A percentile compares a stretch with the other conserved stretches of the same genome.
Conservation (phyloP, 2,888 invertebrate genomes). For the Ophonus ardosiacus region DNA sequence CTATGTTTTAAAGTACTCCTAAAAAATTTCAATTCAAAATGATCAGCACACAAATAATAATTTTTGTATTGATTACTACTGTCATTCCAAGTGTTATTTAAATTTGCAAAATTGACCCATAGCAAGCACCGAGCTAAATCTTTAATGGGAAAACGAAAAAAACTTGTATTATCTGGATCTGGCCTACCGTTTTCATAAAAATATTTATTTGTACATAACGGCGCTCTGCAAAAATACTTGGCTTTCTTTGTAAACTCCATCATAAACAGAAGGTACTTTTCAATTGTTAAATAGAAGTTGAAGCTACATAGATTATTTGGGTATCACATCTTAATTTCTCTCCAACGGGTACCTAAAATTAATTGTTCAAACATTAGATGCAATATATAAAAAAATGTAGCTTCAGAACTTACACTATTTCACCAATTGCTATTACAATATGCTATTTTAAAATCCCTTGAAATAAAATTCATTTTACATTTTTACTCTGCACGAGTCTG, state of each 20-base stretch:
- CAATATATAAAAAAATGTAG: background rate
- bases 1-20: background rate
- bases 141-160: background rate
- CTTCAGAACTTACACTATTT: too few species aligned
- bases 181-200: background rate
- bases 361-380: background rate
- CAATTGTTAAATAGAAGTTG: background rate
- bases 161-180: background rate
- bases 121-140: background rate
- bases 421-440: background rate
- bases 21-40: background rate
- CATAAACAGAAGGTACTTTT: background rate
- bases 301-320: background rate
- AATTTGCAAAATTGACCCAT: background rate
- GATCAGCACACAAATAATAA: background rate
- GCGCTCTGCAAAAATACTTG: background rate
- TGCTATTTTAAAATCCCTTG: background rate
- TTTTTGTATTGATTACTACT: background rate
- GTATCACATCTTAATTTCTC: background rate
- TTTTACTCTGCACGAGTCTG: background rate
- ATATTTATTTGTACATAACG: background rate
- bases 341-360: background rate
- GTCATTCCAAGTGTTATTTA: slow-evolving; percentile 2
- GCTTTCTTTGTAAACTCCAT: background rate
- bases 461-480: background rate